Percentiles rank a stretch among this genome's conserved stretches.
Evolutionary conservation across 2,113 vertebrate genomes (phyloP).

Genomic region (Phalacrocorax pelagicus): DNA sequence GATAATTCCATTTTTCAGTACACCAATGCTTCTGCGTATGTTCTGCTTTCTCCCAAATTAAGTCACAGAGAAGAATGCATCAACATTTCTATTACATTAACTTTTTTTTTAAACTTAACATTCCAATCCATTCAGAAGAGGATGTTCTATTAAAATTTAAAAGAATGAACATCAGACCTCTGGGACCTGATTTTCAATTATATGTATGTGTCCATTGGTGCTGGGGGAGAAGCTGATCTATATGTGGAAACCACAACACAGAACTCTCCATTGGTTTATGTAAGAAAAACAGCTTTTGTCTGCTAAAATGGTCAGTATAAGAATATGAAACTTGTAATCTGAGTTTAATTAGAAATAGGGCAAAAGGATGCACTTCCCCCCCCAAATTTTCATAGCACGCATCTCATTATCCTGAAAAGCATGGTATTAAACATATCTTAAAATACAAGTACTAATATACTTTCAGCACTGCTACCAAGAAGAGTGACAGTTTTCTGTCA

Average conservation of each 20-base stretch:
- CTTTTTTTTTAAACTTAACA: background rate
- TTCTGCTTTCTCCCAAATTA: background rate
- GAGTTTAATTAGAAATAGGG: background rate
- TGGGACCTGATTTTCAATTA: conserved; percentile 51
- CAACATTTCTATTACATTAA: background rate
- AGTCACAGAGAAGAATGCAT: background rate
- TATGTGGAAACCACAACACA: conserved; percentile 7
- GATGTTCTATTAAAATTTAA: background rate
- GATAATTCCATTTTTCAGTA: background rate
- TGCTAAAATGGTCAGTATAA: background rate
- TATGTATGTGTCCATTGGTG: background rate
- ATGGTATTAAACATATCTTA: background rate
- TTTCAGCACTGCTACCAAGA: background rate
- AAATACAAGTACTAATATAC: background rate
- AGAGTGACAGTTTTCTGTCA: background rate
- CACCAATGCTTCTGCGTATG: background rate
- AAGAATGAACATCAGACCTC: background rate
- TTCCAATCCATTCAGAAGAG: background rate
- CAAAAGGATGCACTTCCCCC: background rate
- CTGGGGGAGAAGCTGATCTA: background rate
- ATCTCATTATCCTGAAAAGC: background rate
- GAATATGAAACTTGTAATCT: background rate
- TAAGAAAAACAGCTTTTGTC: background rate
- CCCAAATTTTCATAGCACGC: background rate
- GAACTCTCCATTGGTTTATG: background rate